Base-by-base conservation (phyloP, 2,113 vertebrate species). In the Psammodynastes pulverulentus region DNA sequence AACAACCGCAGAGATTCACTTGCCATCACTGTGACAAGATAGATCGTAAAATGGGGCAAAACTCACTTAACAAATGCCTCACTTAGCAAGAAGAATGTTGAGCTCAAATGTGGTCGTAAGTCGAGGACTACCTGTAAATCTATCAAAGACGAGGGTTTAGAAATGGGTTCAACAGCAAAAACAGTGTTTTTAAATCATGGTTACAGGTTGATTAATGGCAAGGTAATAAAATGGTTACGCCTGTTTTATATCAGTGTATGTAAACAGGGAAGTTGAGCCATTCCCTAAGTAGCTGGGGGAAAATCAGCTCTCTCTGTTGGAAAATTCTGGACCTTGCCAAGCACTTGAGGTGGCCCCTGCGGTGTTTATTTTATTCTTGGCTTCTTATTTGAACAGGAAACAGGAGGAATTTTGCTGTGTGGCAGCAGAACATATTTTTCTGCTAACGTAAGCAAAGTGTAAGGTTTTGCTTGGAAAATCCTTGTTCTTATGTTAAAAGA, bases 291-390 rank as follows among this genome's bases (percentile, higher is more conserved):
- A 17, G 72, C 26, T 12, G 54, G 29, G 52, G n/a, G 21, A 2
- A 90, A 87, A 51, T 19, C 21, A 45, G 4, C 19, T 87, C 6
- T 84, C n/a, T 19, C 48, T 46, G 43, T 56, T 53, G 86, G 86
- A 91, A 95, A 95, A 24, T 72, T 2, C 10, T 84, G 91, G 29
- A 87, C 10, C 89, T 94, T 23, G 10, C 3, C 12, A 8, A 84
- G 84, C 93, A 43, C 45, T 23, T 91, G 1, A n/a, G 19, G 9
- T 39, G 29, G 48, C 91, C 86, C 29, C n/a, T 17, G 39, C 58
- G n/a, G 45, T 10, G 0, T 90, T 53, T 89, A 93, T 93, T 48
- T 89, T 72, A 84, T 4, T 91, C 49, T 52, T 54, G 89, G 84
- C 39, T 72, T 90, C 45, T 46, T 58, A 46, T 62, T 45, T n/a